phyloP scores from a whole-genome alignment of 2,888 invertebrate genomes.

The Melieria picta region DNA sequence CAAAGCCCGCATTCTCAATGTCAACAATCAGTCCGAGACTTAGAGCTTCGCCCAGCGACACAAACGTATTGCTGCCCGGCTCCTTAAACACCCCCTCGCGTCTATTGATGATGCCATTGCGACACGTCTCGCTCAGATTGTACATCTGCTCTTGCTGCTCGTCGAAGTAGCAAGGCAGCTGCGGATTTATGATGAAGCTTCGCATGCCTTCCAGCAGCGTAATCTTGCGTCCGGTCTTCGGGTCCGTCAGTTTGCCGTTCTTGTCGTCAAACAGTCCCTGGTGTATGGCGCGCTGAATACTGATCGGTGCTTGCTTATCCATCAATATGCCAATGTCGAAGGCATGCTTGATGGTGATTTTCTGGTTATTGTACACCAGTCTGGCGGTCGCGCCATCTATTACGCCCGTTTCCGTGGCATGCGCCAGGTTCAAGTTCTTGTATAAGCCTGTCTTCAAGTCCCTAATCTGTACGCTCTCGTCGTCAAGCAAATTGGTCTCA shows the following conservation, averaged over 20 bases:
- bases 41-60: conserved; percentile 79
- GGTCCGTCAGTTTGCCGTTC: conserved; percentile 85
- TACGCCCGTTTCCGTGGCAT: conserved; percentile 80
- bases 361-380: conserved; percentile 72
- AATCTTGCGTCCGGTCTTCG: conserved; percentile 79
- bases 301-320: conserved; percentile 83
- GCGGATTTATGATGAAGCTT: conserved; percentile 81
- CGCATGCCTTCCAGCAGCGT: conserved; percentile 87
- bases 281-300: conserved; percentile 84
- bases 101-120: conserved; percentile 82
- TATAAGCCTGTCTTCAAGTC: conserved; percentile 80
- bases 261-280: conserved; percentile 85
- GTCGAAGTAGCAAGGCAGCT: conserved; percentile 83
- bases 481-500: conserved; percentile 81
- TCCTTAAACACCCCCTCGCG: conserved; percentile 81
- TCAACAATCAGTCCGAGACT: conserved; percentile 84
- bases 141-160: conserved; percentile 78
- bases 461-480: conserved; percentile 83
- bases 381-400: conserved; percentile 78
- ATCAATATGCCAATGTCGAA: conserved; percentile 82
- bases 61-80: conserved; percentile 73
- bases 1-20: conserved; percentile 84
- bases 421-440: conserved; percentile 80
- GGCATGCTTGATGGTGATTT: conserved; percentile 79
- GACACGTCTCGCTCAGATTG: conserved; percentile 82